phyloP scores from a whole-genome alignment of 2,797 vertebrate genomes.

The Lagodon rhomboides region DNA sequence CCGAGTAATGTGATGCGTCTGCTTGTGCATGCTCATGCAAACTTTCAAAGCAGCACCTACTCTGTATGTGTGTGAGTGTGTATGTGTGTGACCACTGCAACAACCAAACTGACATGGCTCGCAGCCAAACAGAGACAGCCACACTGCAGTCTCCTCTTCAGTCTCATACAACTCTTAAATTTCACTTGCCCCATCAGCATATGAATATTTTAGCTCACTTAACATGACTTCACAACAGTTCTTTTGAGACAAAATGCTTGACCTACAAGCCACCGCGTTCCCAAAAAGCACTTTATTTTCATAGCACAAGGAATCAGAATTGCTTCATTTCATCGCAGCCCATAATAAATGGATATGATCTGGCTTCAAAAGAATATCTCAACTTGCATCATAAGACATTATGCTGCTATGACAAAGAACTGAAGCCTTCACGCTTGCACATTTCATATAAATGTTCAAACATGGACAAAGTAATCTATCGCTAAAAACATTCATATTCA shows the following conservation, averaged over 20 bases:
- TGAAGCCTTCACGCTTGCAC: neutral
- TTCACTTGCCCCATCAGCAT: constrained; percentile 16
- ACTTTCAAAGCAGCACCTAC: constrained; percentile 24
- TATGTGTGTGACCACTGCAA: constrained; percentile 10
- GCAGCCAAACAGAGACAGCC: constrained; percentile 22
- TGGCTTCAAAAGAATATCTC: constrained; percentile 9
- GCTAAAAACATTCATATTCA: neutral
- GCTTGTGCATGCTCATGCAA: constrained; percentile 16
- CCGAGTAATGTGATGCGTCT: constrained; percentile 15
- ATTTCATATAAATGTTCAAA: neutral
- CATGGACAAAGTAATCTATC: neutral
- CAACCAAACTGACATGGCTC: constrained; percentile 27
- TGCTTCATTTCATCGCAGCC: constrained; percentile 18
- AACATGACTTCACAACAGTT: constrained; percentile 27
- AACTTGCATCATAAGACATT: neutral
- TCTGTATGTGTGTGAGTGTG: constrained; percentile 1
- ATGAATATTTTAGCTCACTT: constrained; percentile 47
- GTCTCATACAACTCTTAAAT: constrained; percentile 26
- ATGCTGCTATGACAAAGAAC: neutral
- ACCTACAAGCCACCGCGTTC: constrained; percentile 14
- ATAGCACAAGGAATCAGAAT: constrained; percentile 21
- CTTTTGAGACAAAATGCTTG: constrained; percentile 39
- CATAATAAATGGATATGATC: constrained; percentile 7
- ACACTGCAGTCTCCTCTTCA: constrained; percentile 22
- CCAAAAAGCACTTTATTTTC: constrained; percentile 24